These are phyloP conservation scores for Amphipoea oculea DNA, from an alignment of 2,888 invertebrate genomes.

Conservation along the genomic window DNA sequence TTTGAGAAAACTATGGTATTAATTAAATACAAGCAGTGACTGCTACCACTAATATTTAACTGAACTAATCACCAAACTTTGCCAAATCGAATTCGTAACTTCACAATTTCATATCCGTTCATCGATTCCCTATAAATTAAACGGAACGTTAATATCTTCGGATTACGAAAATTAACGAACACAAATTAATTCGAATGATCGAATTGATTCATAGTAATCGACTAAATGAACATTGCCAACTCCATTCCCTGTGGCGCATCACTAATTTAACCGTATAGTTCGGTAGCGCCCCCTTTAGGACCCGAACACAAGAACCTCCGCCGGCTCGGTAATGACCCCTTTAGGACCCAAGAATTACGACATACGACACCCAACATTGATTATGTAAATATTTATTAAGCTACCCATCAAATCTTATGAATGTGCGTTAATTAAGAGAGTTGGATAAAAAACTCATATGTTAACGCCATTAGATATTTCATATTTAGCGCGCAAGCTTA, in stretches of 20 bases:
- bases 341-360: too few species aligned
- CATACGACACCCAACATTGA: too few species aligned
- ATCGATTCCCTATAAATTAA: slow-evolving; percentile 36
- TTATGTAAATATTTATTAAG: too few species aligned
- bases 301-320: too few species aligned
- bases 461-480: too few species aligned
- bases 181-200: slow-evolving; percentile 36
- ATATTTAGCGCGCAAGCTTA: too few species aligned
- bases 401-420: too few species aligned
- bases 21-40: not conserved
- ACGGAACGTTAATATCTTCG: slow-evolving; percentile 25
- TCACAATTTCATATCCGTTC: slow-evolving; percentile 18
- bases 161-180: slow-evolving; percentile 25
- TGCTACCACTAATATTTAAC: not conserved
- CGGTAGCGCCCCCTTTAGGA: too few species aligned
- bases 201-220: slow-evolving; percentile 34
- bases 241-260: slow-evolving; percentile 15
- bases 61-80: slow-evolving; percentile 28
- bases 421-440: too few species aligned
- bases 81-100: slow-evolving; percentile 21
- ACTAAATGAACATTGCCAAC: slow-evolving; percentile 18
- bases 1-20: not conserved
- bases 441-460: too few species aligned
- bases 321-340: too few species aligned
- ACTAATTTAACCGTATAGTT: too few species aligned